Percentiles rank a stretch among this genome's conserved stretches.
These are phyloP conservation scores for Drosophila stalkeri DNA, from an alignment of 2,888 invertebrate species.

Conservation along the genomic window DNA sequence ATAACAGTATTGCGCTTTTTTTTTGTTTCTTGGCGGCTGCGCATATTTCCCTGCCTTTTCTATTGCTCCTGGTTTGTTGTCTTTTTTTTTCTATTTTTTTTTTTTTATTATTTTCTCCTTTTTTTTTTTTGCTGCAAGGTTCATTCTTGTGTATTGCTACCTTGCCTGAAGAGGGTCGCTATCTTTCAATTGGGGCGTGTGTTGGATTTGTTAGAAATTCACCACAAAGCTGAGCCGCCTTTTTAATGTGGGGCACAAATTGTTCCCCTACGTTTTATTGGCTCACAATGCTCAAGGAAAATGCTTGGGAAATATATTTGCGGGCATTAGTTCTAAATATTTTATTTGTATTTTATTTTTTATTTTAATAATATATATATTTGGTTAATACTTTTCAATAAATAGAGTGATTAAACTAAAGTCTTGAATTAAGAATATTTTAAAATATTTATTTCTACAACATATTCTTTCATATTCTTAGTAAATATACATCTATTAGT, in stretches of 20 bases:
- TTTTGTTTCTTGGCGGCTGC: slow-evolving; percentile 56
- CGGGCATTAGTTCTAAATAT: not conserved
- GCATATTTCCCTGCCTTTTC: slow-evolving; percentile 49
- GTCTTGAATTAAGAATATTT: no score
- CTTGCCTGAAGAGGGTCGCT: slow-evolving; percentile 43
- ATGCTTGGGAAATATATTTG: not conserved
- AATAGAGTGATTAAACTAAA: no score
- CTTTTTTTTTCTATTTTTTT: not conserved
- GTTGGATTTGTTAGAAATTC: slow-evolving; percentile 42
- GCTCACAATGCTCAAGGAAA: not conserved
- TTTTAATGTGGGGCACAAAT: slow-evolving; percentile 8
- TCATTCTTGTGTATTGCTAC: slow-evolving; percentile 38
- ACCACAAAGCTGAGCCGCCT: slow-evolving; percentile 32
- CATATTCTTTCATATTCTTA: no score
- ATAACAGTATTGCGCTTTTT: not conserved
- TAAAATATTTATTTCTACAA: no score
- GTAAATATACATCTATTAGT: no score
- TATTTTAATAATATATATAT: no score
- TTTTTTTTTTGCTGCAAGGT: slow-evolving; percentile 9
- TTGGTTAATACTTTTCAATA: no score
- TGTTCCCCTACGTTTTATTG: slow-evolving; percentile 8
- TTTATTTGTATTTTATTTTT: not conserved
- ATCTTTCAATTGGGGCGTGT: slow-evolving; percentile 53
- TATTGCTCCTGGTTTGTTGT: slow-evolving; percentile 13
- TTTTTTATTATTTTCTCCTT: not conserved